Conservation (phyloP, 1,140 invertebrate species). For the Triops cancriformis region DNA sequence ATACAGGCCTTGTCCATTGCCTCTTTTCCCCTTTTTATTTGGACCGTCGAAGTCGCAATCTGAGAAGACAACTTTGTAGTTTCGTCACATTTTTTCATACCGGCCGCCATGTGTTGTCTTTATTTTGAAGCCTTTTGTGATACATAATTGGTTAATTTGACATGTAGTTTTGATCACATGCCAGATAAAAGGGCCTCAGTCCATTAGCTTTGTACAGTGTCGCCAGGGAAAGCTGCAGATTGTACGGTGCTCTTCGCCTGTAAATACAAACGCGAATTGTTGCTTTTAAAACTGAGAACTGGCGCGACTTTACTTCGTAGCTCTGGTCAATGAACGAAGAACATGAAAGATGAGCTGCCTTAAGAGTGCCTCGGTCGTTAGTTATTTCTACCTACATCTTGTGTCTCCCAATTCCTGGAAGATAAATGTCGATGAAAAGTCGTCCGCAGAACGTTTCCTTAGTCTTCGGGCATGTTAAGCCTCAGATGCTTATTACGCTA, state of each 20-base stretch:
- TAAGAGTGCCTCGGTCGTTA: too few relatives aligned
- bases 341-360: too few relatives aligned
- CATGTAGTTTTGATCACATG: background rate
- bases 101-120: background rate
- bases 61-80: background rate
- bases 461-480: too few relatives aligned
- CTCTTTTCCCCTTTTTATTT: background rate
- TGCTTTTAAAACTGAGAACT: background rate
- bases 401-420: too few relatives aligned
- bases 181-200: background rate
- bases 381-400: too few relatives aligned
- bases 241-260: background rate
- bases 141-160: slow-evolving; percentile 7
- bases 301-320: background rate
- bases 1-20: slow-evolving; percentile 5
- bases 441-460: too few relatives aligned
- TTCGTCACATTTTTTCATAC: background rate
- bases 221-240: background rate
- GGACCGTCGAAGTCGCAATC: background rate
- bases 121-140: slow-evolving; percentile 1
- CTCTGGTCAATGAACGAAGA: too few relatives aligned
- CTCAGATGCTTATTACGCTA: too few relatives aligned
- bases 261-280: slow-evolving; percentile 2
- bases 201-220: background rate
- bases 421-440: too few relatives aligned